Base-by-base conservation (phyloP, 2,797 vertebrate species). In the Enteromius mattozi region DNA sequence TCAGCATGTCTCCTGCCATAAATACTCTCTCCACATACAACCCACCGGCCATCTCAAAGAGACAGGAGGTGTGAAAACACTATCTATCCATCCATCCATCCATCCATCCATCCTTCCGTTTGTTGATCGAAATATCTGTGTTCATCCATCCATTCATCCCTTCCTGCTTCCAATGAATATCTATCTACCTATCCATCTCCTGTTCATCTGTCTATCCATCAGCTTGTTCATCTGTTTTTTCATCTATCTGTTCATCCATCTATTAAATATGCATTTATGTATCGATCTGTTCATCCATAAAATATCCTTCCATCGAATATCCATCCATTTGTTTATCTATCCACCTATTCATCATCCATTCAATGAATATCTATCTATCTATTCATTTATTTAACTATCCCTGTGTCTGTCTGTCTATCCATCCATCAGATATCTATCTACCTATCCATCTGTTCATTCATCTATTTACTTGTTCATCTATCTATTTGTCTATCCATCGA, bases 1-100 rank as follows among this genome's bases (percentile, higher is more conserved):
- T 69, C 63, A 45, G 2, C 74, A 35, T 9, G 35, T 35, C 61
- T 59, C 47, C 10, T 37, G 24, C 61, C 35, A 83, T 78, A 83
- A 83, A 83, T 78, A 59, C 37, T 42, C 49, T 54, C 49, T 42
- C 24, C 24, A 77, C 61, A 77, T 16, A 54, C 61, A 83, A 59
- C 42, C 8, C 71, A 65, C 42, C 24, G 24, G 59, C 42, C 71
- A 82, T 65, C 56, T 51, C 61, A 63, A 75, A 51, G 27, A 65
- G 61, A 66, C 8, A 68, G 8, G 13, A 33, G 61, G 61, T 49
- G 17, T 59, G 35, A 81, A 81, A 56, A 3, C 66, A 24, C 7
- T 27, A 33, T 27, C 3, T 8, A 78, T 59, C 35, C 6, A 59
- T 47, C 70, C 2, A 40, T n/a, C 19, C 4, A 0, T 68, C 65